These are phyloP conservation scores for Dorcus hopei DNA, from an alignment of 2,888 invertebrate species.

Conservation along the genomic window DNA sequence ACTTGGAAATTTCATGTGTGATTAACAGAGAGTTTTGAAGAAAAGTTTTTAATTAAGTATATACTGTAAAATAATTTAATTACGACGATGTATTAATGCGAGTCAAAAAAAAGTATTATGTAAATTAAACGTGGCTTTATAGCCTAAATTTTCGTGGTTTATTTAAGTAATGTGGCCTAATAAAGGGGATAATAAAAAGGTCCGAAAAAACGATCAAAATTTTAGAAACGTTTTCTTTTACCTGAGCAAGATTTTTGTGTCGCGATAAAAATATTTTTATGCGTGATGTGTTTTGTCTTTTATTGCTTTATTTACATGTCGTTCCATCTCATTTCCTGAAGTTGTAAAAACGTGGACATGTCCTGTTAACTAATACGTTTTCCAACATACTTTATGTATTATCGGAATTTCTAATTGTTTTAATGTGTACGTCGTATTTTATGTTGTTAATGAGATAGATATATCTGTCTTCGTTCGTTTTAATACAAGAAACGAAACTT, in stretches of 20 bases:
- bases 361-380: constrained; percentile 33
- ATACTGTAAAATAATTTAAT: too few species aligned
- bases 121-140: constrained; percentile 10
- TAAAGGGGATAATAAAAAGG: constrained; percentile 18
- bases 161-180: constrained; percentile 9
- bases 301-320: constrained; percentile 43
- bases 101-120: background rate
- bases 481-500: too few species aligned
- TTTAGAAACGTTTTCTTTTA: constrained; percentile 37
- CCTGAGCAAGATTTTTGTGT: constrained; percentile 39
- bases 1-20: too few species aligned
- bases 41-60: too few species aligned
- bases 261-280: constrained; percentile 41
- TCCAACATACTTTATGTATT: background rate
- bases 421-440: background rate
- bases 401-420: constrained; percentile 2
- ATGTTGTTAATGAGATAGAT: too few species aligned
- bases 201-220: constrained; percentile 34
- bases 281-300: constrained; percentile 42
- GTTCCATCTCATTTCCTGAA: constrained; percentile 42
- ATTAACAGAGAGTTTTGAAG: too few species aligned
- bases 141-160: constrained; percentile 3
- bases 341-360: constrained; percentile 41
- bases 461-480: too few species aligned
- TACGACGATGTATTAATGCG: too few species aligned